Evolutionary conservation across 2,888 invertebrate species (phyloP).

Genomic region (Merodon equestris): DNA sequence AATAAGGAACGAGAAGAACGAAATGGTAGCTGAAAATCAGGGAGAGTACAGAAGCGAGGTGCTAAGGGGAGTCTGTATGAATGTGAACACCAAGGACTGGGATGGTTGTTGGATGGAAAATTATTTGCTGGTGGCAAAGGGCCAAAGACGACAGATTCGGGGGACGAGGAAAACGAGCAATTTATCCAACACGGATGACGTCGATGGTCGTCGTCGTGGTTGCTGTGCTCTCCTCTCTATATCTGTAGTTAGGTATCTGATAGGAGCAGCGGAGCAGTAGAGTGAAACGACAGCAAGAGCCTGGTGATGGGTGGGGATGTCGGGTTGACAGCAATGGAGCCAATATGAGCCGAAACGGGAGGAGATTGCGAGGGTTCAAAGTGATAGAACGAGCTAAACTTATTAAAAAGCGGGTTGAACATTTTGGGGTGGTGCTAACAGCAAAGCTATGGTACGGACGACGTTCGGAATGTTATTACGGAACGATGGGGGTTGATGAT

Average conservation of each 20-base stretch:
- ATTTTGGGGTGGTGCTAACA: conserved; percentile 41
- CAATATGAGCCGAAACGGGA: not conserved
- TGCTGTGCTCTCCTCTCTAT: too few relatives aligned
- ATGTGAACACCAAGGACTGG: conserved; percentile 41
- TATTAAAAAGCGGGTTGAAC: conserved; percentile 67
- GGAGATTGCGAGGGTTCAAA: conserved; percentile 38
- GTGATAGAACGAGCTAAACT: conserved; percentile 69
- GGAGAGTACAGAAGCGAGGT: not conserved
- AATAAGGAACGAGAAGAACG: not conserved
- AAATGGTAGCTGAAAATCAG: conserved; percentile 7
- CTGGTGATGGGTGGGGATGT: conserved; percentile 2
- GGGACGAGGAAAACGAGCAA: conserved; percentile 59
- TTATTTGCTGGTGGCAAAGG: conserved; percentile 48
- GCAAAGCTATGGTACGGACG: conserved; percentile 23
- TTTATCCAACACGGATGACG: conserved; percentile 69
- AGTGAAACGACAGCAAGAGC: conserved; percentile 39
- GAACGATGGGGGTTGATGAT: not conserved
- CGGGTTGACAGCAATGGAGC: too few relatives aligned
- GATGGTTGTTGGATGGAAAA: conserved; percentile 62
- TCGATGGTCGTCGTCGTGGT: conserved; percentile 31
- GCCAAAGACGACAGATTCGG: not conserved
- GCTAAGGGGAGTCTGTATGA: conserved; percentile 19
- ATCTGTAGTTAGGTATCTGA: too few relatives aligned
- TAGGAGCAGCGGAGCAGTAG: conserved; percentile 25
- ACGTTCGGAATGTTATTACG: not conserved